These are phyloP conservation scores for Dasysyrphus tricinctus DNA, from an alignment of 2,888 invertebrate species.

Conservation along the genomic window DNA sequence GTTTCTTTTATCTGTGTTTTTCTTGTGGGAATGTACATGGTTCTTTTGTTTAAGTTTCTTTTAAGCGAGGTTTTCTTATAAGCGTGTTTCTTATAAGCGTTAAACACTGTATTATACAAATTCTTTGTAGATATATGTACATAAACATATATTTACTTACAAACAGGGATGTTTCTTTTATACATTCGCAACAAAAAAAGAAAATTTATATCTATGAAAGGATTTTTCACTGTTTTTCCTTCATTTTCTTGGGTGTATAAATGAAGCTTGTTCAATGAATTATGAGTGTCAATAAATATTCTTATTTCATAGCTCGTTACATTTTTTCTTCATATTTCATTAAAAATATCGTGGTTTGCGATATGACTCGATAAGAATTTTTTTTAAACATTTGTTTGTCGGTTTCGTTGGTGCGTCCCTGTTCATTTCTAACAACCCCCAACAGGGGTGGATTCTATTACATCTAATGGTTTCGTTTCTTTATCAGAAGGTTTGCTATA, in stretches of 20 bases:
- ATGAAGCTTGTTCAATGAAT: slow-evolving; percentile 77
- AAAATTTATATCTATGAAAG: slow-evolving; percentile 19
- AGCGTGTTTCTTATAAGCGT: no score
- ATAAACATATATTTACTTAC: not conserved
- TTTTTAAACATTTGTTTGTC: slow-evolving; percentile 19
- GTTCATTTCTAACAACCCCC: slow-evolving; percentile 4
- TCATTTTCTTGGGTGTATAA: slow-evolving; percentile 10
- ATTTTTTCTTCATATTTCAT: slow-evolving; percentile 77
- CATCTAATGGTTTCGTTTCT: slow-evolving; percentile 72
- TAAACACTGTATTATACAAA: no score
- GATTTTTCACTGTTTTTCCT: slow-evolving; percentile 34
- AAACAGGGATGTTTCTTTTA: not conserved
- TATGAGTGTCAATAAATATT: slow-evolving; percentile 78
- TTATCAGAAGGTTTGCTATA: slow-evolving; percentile 74
- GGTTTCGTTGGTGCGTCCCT: slow-evolving; percentile 17
- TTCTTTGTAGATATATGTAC: not conserved
- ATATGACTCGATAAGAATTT: slow-evolving; percentile 71
- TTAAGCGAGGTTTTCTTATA: no score
- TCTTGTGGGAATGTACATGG: no score
- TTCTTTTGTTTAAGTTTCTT: no score
- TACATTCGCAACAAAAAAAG: not conserved
- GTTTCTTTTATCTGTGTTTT: no score
- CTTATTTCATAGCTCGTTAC: slow-evolving; percentile 79
- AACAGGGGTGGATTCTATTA: slow-evolving; percentile 68
- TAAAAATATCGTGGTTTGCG: slow-evolving; percentile 74